Conservation (phyloP, 2,888 invertebrate genomes). For the Gryllus longicercus region DNA sequence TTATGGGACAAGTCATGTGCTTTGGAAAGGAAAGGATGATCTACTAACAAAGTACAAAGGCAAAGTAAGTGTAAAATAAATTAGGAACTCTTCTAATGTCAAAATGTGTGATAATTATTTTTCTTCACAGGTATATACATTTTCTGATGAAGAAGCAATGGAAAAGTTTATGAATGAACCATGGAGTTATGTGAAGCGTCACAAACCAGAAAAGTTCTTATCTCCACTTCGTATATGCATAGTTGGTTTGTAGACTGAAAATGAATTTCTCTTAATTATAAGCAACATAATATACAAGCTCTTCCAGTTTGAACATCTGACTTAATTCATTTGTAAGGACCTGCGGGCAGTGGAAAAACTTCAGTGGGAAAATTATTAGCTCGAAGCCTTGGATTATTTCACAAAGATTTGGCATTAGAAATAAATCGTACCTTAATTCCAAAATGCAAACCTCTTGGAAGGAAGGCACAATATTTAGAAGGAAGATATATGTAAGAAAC, state of each 20-base stretch:
- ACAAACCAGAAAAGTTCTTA: not conserved
- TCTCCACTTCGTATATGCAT: not conserved
- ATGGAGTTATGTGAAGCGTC: not conserved
- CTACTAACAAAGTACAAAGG: not conserved
- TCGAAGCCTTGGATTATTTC: not conserved
- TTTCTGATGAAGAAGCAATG: constrained; percentile 3
- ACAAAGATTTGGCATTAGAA: not conserved
- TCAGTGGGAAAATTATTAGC: not conserved
- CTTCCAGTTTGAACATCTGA: too few species aligned
- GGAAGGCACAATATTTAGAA: not conserved
- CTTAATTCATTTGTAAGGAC: not conserved
- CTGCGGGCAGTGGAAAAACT: not conserved
- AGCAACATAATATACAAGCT: too few species aligned
- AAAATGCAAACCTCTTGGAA: not conserved
- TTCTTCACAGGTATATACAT: not conserved
- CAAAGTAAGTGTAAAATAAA: not conserved
- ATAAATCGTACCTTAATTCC: not conserved
- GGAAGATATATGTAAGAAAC: too few species aligned
- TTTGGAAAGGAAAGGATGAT: not conserved
- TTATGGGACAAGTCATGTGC: not conserved
- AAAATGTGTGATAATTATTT: not conserved
- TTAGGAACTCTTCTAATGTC: not conserved
- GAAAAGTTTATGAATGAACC: constrained; percentile 12
- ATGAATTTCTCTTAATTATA: too few species aligned
- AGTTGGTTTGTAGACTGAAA: not conserved